Base-by-base conservation (phyloP, 2,888 invertebrate genomes). In the Lacanobia oleracea region DNA sequence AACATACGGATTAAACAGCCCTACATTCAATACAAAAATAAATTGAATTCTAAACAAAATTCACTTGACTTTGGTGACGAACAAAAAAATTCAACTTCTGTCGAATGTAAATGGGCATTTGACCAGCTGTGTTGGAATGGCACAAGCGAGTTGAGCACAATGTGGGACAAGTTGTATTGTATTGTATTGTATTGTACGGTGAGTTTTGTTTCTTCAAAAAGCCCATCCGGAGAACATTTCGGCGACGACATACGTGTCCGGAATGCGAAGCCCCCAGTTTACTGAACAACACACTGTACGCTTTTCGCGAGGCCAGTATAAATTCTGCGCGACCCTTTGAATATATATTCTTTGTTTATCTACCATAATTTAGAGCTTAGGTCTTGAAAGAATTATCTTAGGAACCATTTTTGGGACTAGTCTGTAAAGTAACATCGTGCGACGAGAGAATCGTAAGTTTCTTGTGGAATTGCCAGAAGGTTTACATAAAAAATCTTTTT, bases 181-280 rank as follows among this genome's bases (percentile, higher is more conserved):
- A 78, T 77, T 82, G 82, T 85, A 77, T 77, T 81, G 76, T 86
- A 81, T 84, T 81, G 81, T 84, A 78, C 74, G 82, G 85, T 86
- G 86, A 91, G 90, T 91, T 91, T 91, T 91, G 90, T 91, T 91
- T 91, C 91, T 91, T 91, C 86, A 87, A 91, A 92, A 91, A 88
- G 88, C 87, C 88, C 86, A 87, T 87, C 81, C 82, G 83, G 87
- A 87, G 84, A 88, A 90, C 90, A 90, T 91, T 91, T 91, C 88
- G 86, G 87, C 88, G 89, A 89, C 89, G 76, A 66, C 77, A 79
- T 82, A 92, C 91, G 92, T 92, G 92, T 84, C 82, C 72, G 63
- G 91, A 90, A 90, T 92, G 75, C 75, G 77, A 73, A 82, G 76
- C 68, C 77, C 75, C 70, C 72, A 33, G 56, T 68, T 79, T 68